Base-by-base conservation (phyloP, 53 echinoderm and acorn worm genomes). In the Zoroaster sp. region DNA sequence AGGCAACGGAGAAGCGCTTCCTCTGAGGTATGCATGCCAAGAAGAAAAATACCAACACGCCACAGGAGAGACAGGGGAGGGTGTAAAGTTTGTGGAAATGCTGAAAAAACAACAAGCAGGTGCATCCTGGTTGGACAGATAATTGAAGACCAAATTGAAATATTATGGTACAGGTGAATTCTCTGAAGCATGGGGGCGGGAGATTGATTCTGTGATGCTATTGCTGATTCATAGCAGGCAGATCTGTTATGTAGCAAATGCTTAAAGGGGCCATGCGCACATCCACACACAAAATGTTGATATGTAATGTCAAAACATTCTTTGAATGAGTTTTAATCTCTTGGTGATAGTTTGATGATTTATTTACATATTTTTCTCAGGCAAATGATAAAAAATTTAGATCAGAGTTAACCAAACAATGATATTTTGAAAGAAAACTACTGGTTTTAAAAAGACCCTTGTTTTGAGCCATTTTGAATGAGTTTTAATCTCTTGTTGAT, bases 101-200 rank as follows among this genome's bases (percentile, higher is more conserved):
- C 81, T 81, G 81, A 81, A 81, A 81, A n/a, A 81, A 81, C 81
- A 81, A 81, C 81, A 31, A 42, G 43, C 81, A 81, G 81, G 81
- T 81, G 81, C 81, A 65, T 81, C 81, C 42, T 81, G 67, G 81
- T 81, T 81, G 81, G 81, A 66, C 66, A 81, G 81, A 81, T 81
- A 81, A 81, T 81, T 81, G 81, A 81, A 81, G 63, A 66, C 66
- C 81, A 81, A 81, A 81, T 81, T 81, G 81, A 81, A 81, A 81
- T 81, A 66, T 81, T 81, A 63, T 54, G 81, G 81, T 42, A 81
- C 81, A 81, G 81, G 81, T 81, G 81, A 81, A 81, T 81, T 81
- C 30, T 66, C 41, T 81, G 81, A 81, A 66, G 81, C 67, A 81
- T 81, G 81, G 40, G 81, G 66, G 81, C 17, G 46, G 54, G 67